phyloP scores from a whole-genome alignment of 2,797 vertebrate genomes.

The Taenioides sp. region DNA sequence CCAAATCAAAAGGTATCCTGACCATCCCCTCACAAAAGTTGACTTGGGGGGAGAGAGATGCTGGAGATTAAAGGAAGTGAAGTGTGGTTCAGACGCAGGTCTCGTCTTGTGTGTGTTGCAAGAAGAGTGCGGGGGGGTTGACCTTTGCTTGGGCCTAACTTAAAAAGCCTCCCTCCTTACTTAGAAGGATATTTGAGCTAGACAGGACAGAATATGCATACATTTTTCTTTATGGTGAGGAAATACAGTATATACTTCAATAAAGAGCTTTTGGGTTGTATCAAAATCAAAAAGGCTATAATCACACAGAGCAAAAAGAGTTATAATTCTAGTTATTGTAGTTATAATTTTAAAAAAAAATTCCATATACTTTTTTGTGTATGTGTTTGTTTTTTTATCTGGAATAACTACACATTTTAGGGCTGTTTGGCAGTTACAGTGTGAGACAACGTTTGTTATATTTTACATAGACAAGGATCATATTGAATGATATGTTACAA shows the following conservation, averaged over 20 bases:
- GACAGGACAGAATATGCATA: slow-evolving; percentile 46
- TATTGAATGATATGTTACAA: too few relatives aligned
- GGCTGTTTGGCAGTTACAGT: too few relatives aligned
- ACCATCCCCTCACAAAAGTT: slow-evolving; percentile 74
- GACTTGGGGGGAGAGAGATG: slow-evolving; percentile 78
- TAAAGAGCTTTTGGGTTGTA: not conserved
- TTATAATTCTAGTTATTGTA: too few relatives aligned
- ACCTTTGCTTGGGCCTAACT: slow-evolving; percentile 73
- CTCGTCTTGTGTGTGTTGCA: slow-evolving; percentile 63
- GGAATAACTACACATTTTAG: too few relatives aligned
- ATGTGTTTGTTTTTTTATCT: too few relatives aligned
- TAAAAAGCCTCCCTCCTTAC: slow-evolving; percentile 68
- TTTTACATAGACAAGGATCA: too few relatives aligned
- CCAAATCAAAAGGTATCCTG: slow-evolving; percentile 81
- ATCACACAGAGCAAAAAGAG: too few relatives aligned
- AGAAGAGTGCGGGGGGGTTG: slow-evolving; percentile 50
- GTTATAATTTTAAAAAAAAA: too few relatives aligned
- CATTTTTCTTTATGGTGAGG: slow-evolving; percentile 19
- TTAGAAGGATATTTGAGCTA: slow-evolving; percentile 68
- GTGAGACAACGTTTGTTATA: too few relatives aligned
- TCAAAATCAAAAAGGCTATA: not conserved
- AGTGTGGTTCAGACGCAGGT: slow-evolving; percentile 80
- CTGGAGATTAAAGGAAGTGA: slow-evolving; percentile 79
- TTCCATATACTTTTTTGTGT: too few relatives aligned
- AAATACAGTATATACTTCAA: not conserved